Percentiles rank a stretch among this genome's conserved stretches.
phyloP scores from a whole-genome alignment of 2,888 invertebrate species.

The Chaetogeoica ovagalla region DNA sequence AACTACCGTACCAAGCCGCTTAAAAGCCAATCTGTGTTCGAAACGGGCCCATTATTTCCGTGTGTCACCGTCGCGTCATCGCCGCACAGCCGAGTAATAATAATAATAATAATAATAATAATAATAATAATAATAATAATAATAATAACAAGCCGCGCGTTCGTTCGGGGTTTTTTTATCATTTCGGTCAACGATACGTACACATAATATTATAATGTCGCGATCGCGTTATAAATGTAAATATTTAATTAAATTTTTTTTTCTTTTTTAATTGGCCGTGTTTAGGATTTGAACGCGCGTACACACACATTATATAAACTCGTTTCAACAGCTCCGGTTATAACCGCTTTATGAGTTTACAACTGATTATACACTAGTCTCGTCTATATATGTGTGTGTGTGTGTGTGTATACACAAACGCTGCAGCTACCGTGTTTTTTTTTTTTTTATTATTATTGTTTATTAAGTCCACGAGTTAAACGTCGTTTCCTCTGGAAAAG shows the following conservation, averaged over 20 bases:
- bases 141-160: not conserved
- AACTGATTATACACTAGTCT: slow-evolving; percentile 24
- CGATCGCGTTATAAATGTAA: slow-evolving; percentile 45
- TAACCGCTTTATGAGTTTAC: slow-evolving; percentile 39
- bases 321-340: slow-evolving; percentile 23
- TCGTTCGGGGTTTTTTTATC: too few species aligned
- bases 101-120: not conserved
- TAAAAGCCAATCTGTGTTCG: slow-evolving; percentile 52
- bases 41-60: slow-evolving; percentile 46
- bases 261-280: slow-evolving; percentile 28
- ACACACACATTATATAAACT: slow-evolving; percentile 41
- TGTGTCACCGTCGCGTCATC: slow-evolving; percentile 20
- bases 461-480: too few species aligned
- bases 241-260: slow-evolving; percentile 41
- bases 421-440: slow-evolving; percentile 14
- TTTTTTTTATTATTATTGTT: too few species aligned
- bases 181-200: not conserved
- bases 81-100: not conserved
- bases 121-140: too few species aligned
- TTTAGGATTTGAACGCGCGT: slow-evolving; percentile 31
- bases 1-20: slow-evolving; percentile 12
- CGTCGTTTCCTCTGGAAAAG: too few species aligned
- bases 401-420: not conserved
- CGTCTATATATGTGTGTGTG: not conserved
- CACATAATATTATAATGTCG: not conserved